These are phyloP conservation scores for Nomada ferruginata DNA, from an alignment of 2,888 invertebrate species.

Conservation along the genomic window DNA sequence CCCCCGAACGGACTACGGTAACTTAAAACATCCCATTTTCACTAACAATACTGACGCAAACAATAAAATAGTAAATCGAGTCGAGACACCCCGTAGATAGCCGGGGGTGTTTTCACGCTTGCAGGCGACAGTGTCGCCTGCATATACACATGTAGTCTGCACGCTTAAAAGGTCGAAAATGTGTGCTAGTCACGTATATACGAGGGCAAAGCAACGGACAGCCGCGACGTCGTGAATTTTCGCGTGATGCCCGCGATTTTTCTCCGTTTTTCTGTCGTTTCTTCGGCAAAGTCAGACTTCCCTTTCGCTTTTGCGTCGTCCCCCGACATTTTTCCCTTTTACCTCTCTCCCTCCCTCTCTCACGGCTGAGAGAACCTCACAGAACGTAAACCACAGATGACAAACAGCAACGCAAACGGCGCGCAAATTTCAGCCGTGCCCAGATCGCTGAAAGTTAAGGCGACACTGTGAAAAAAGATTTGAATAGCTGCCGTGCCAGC, in stretches of 20 bases:
- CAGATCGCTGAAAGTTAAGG: slow-evolving; percentile 53
- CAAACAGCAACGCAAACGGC: slow-evolving; percentile 44
- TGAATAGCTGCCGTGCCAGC: slow-evolving; percentile 20
- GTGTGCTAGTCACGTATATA: slow-evolving; percentile 32
- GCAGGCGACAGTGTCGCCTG: slow-evolving; percentile 14
- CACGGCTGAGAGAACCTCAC: background rate
- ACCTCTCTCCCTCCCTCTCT: background rate
- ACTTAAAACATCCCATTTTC: background rate
- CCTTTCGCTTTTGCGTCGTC: slow-evolving; percentile 40
- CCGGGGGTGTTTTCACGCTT: background rate
- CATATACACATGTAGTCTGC: background rate
- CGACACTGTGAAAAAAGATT: slow-evolving; percentile 31
- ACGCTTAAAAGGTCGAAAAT: slow-evolving; percentile 16
- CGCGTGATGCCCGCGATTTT: slow-evolving; percentile 55
- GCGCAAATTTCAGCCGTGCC: slow-evolving; percentile 43
- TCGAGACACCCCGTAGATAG: slow-evolving; percentile 12
- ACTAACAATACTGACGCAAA: background rate
- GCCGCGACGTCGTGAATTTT: slow-evolving; percentile 54
- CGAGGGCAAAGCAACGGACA: slow-evolving; percentile 42
- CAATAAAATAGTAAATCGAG: background rate
- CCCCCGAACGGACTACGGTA: background rate
- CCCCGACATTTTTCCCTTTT: slow-evolving; percentile 29
- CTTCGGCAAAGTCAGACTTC: slow-evolving; percentile 22
- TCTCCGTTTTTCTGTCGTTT: slow-evolving; percentile 40
- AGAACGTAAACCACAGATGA: slow-evolving; percentile 25